Percentiles rank a stretch among this genome's conserved stretches.
Evolutionary conservation across 2,888 invertebrate species (phyloP).

Genomic region (Myathropa florea): DNA sequence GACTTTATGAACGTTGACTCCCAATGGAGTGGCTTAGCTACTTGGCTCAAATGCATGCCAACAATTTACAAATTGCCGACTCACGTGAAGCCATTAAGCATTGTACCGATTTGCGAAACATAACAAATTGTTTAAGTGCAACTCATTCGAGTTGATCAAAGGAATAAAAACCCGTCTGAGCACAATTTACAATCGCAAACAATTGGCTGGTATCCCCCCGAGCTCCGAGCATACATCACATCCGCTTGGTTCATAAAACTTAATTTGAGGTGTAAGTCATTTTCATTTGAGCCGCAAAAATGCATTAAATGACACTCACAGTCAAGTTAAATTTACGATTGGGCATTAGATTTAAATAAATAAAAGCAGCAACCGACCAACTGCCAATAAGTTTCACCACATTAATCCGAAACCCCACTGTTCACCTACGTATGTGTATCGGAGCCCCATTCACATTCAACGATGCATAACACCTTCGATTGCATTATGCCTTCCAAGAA

Average conservation of each 20-base stretch:
- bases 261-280: background rate
- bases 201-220: background rate
- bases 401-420: background rate
- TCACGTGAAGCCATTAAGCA: no score
- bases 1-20: no score
- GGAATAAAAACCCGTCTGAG: no score
- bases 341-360: background rate
- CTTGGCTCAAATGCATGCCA: no score
- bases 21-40: no score
- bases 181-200: background rate
- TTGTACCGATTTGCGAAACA: no score
- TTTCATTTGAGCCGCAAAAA: background rate
- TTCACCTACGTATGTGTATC: background rate
- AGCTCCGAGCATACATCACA: background rate
- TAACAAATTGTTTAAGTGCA: no score
- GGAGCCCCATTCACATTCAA: background rate
- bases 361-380: background rate
- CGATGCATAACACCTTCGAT: background rate
- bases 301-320: background rate
- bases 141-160: no score
- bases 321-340: background rate
- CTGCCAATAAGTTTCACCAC: constrained; percentile 27
- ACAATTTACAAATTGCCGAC: no score
- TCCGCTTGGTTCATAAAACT: background rate
- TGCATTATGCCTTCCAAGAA: constrained; percentile 6